Evolutionary conservation across 2,113 vertebrate genomes (phyloP).

Genomic region (Garra rufa): DNA sequence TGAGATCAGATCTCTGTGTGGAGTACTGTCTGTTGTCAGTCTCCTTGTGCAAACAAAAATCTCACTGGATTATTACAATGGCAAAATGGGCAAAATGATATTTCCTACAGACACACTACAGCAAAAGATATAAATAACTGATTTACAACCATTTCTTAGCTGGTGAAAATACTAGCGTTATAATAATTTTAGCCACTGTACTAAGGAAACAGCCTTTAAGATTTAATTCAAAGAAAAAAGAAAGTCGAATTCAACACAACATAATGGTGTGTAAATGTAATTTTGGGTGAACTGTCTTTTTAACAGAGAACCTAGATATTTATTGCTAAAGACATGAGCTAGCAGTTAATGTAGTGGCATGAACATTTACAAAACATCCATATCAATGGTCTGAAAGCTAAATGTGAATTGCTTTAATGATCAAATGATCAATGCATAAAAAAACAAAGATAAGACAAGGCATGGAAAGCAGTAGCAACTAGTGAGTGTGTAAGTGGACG

Average conservation of each 20-base stretch:
- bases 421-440: conserved; percentile 4
- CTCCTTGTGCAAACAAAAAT: too few relatives aligned
- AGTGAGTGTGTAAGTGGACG: conserved; percentile 51
- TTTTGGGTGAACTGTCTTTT: background rate
- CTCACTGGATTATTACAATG: too few relatives aligned
- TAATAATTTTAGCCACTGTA: too few relatives aligned
- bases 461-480: conserved; percentile 6
- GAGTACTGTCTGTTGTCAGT: too few relatives aligned
- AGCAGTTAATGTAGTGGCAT: background rate
- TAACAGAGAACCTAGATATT: background rate
- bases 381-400: conserved; percentile 21
- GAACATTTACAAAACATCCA: conserved; percentile 49
- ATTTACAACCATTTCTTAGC: too few relatives aligned
- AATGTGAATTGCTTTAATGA: background rate
- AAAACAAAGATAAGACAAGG: background rate
- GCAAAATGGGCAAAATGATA: too few relatives aligned
- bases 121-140: too few relatives aligned
- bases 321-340: conserved; percentile 24
- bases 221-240: background rate
- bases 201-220: too few relatives aligned
- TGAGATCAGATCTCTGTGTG: too few relatives aligned
- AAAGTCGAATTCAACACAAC: background rate
- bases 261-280: background rate
- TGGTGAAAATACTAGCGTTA: too few relatives aligned
- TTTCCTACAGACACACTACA: too few relatives aligned